Conservation (phyloP, 35 echinoderm and acorn worm species). For the Amphiura filiformis region DNA sequence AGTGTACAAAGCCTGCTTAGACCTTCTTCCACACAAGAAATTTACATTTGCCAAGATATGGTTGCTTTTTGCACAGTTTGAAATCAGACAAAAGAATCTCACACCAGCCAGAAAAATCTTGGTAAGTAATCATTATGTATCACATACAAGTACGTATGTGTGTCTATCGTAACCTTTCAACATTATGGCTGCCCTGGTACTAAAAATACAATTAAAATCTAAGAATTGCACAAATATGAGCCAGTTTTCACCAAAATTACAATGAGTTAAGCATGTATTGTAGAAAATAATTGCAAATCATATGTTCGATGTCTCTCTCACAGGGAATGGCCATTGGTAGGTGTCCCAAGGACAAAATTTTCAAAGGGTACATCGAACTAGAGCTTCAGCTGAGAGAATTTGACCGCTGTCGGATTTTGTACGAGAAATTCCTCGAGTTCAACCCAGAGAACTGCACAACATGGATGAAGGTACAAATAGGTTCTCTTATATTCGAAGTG, state of each 20-base stretch:
- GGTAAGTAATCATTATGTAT: conserved; percentile 52
- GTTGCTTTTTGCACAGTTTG: conserved; percentile 97
- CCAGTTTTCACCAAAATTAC: too few species aligned
- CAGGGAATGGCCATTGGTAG: conserved; percentile 85
- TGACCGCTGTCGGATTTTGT: conserved; percentile 90
- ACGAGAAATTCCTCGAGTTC: conserved; percentile 96
- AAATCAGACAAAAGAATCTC: conserved; percentile 90
- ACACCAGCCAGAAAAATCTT: conserved; percentile 73
- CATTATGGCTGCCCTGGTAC: too few species aligned
- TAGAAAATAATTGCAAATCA: too few species aligned
- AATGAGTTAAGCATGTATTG: too few species aligned
- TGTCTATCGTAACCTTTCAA: too few species aligned
- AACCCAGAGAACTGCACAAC: conserved; percentile 96
- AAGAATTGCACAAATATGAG: too few species aligned
- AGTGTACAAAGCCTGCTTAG: conserved; percentile 93
- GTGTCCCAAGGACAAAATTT: conserved; percentile 97
- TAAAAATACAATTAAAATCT: too few species aligned
- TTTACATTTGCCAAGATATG: conserved; percentile 99
- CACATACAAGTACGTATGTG: too few species aligned
- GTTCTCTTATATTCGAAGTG: neutral
- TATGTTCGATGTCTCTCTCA: too few species aligned
- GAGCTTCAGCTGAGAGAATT: conserved; percentile 97
- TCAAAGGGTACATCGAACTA: conserved; percentile 95
- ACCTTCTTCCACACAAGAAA: conserved; percentile 95
- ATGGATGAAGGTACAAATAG: conserved; percentile 99